Percentiles rank a stretch among this genome's conserved stretches.
phyloP scores from a whole-genome alignment of 2,888 invertebrate genomes.

The Acrobasis repandana region DNA sequence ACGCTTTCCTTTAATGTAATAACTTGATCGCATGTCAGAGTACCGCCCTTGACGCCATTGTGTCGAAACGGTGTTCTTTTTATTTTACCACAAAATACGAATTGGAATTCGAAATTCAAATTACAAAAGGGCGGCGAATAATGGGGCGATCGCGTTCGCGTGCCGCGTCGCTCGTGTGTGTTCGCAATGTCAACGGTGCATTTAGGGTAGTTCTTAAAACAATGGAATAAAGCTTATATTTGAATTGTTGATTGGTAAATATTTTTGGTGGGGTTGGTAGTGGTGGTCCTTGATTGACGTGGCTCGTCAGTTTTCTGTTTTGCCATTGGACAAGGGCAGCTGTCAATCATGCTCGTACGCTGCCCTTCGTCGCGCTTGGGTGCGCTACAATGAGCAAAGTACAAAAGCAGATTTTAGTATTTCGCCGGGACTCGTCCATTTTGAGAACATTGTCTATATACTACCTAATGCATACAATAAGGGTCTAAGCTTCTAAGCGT shows the following conservation, averaged over 20 bases:
- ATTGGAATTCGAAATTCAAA: constrained; percentile 83
- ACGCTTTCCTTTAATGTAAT: constrained; percentile 82
- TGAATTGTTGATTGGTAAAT: constrained; percentile 34
- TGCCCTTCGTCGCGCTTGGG: constrained; percentile 71
- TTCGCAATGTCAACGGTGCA: constrained; percentile 56
- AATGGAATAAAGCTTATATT: constrained; percentile 53
- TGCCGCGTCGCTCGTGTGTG: constrained; percentile 65
- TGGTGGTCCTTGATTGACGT: constrained; percentile 86
- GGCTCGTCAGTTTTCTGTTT: constrained; percentile 89
- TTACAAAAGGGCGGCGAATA: constrained; percentile 82
- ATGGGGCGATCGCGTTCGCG: constrained; percentile 81
- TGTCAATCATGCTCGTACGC: constrained; percentile 87
- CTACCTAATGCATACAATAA: neutral
- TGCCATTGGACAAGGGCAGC: constrained; percentile 90
- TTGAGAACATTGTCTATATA: neutral
- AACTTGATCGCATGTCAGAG: constrained; percentile 83
- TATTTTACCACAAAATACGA: constrained; percentile 82
- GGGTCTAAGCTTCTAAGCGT: neutral
- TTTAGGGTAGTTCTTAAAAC: constrained; percentile 42
- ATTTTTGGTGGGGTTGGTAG: constrained; percentile 56
- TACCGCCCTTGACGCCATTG: constrained; percentile 83
- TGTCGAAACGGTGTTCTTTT: constrained; percentile 80
- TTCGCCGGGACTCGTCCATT: constrained; percentile 13
- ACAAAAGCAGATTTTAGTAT: constrained; percentile 20
- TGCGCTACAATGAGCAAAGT: constrained; percentile 48